These are phyloP conservation scores for Catalaphyllia jardinei DNA, from an alignment of 64 coral and sea anemone genomes.

Conservation along the genomic window DNA sequence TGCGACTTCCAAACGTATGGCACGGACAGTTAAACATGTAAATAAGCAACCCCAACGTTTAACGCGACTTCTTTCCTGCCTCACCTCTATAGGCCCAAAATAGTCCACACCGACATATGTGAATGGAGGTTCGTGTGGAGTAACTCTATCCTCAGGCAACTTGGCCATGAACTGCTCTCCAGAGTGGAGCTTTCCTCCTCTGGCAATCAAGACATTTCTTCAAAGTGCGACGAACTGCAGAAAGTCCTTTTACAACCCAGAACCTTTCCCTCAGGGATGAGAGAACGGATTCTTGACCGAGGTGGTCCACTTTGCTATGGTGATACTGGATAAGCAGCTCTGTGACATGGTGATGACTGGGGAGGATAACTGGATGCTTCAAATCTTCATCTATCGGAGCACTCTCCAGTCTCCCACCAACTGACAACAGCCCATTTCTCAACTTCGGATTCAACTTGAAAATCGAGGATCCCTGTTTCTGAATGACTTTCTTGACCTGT, in stretches of 20 bases:
- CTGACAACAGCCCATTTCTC: constrained; percentile 13
- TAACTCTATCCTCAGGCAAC: background rate
- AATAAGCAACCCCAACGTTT: constrained; percentile 10
- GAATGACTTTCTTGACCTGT: background rate
- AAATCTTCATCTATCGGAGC: background rate
- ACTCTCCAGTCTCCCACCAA: background rate
- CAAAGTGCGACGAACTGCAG: background rate
- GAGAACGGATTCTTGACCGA: background rate
- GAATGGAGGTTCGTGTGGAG: background rate
- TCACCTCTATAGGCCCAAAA: background rate
- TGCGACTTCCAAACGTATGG: background rate
- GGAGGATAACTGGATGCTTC: background rate
- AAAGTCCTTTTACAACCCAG: constrained; percentile 5
- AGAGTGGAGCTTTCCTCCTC: background rate
- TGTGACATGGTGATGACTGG: constrained; percentile 5
- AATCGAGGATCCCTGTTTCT: background rate
- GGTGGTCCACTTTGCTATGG: background rate
- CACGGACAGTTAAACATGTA: background rate
- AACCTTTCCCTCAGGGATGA: background rate
- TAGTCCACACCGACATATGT: background rate
- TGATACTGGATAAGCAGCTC: background rate
- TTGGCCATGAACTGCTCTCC: constrained; percentile 3
- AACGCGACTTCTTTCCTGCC: background rate
- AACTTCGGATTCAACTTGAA: background rate
- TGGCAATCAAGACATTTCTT: background rate